Conservation (phyloP, 2,888 invertebrate genomes). For the Lordiphosa andalusiaca region DNA sequence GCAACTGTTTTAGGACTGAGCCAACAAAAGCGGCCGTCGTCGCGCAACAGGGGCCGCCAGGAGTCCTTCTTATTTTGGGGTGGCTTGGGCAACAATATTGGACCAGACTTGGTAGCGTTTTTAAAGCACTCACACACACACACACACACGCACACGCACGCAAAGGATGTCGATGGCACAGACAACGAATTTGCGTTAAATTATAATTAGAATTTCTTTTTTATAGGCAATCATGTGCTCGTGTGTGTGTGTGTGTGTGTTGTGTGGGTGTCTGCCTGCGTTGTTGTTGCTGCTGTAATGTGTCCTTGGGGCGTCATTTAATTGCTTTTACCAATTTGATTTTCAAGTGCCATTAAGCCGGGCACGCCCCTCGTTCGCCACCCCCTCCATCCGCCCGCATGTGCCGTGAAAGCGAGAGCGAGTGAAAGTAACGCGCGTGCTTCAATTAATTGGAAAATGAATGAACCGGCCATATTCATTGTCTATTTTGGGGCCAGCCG, state of each 20-base stretch:
- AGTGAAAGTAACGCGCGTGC: conserved; percentile 75
- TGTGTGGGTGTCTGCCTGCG: conserved; percentile 27
- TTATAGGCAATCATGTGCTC: conserved; percentile 70
- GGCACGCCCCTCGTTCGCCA: conserved; percentile 57
- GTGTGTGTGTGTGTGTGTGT: conserved; percentile 34
- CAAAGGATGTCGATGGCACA: conserved; percentile 39
- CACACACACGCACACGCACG: conserved; percentile 4
- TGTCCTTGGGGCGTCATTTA: conserved; percentile 81
- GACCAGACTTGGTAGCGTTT: conserved; percentile 31
- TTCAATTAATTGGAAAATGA: conserved; percentile 77
- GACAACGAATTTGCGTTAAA: conserved; percentile 72
- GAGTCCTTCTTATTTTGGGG: conserved; percentile 31
- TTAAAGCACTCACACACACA: conserved; percentile 37
- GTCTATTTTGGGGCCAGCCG: conserved; percentile 61
- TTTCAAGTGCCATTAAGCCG: conserved; percentile 79
- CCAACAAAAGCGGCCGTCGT: conserved; percentile 49
- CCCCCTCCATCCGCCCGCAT: conserved; percentile 52
- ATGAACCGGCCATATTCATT: conserved; percentile 56
- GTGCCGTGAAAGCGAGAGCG: conserved; percentile 64
- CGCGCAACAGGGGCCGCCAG: conserved; percentile 59
- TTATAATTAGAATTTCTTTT: conserved; percentile 77
- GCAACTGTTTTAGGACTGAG: conserved; percentile 66
- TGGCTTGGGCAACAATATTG: conserved; percentile 28
- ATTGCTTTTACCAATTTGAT: conserved; percentile 79
- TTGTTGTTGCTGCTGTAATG: conserved; percentile 69